Conservation (phyloP, 92 coral and sea anemone species). For the Paragorgia papillata region DNA sequence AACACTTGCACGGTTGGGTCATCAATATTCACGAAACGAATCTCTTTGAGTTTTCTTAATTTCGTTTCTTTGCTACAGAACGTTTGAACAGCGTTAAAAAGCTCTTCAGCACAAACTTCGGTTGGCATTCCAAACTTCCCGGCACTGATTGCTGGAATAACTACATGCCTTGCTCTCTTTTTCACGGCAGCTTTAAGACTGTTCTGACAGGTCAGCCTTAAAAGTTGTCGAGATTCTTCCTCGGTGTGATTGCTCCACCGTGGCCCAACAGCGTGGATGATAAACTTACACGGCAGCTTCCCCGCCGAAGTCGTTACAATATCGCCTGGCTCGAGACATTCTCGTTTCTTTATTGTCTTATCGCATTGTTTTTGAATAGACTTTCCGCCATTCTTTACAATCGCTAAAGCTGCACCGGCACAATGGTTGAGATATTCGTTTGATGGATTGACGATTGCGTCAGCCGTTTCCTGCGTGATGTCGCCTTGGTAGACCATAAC, state of each 20-base stretch:
- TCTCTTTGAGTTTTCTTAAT: constrained; percentile 43
- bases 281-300: constrained; percentile 64
- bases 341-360: constrained; percentile 27
- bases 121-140: constrained; percentile 75
- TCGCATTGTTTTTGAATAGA: constrained; percentile 67
- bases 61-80: constrained; percentile 34
- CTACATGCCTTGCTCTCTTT: constrained; percentile 17
- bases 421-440: constrained; percentile 56
- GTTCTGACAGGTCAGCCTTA: constrained; percentile 6
- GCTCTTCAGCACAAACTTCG: constrained; percentile 61
- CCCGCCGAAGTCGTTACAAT: constrained; percentile 62
- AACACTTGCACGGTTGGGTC: constrained; percentile 61
- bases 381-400: constrained; percentile 64
- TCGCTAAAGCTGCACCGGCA: constrained; percentile 74
- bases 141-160: constrained; percentile 74
- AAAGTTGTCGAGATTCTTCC: constrained; percentile 1
- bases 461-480: constrained; percentile 63
- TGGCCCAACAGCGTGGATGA: constrained; percentile 74
- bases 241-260: constrained; percentile 41
- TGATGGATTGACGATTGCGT: constrained; percentile 79
- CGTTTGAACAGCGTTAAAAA: constrained; percentile 58
- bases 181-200: constrained; percentile 13
- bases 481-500: constrained; percentile 56
- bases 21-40: constrained; percentile 72
- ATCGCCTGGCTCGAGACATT: constrained; percentile 56